A percentile compares a stretch with the other conserved stretches of the same genome.
phyloP scores from a whole-genome alignment of 2,113 vertebrate species.

The Kryptolebias marmoratus region DNA sequence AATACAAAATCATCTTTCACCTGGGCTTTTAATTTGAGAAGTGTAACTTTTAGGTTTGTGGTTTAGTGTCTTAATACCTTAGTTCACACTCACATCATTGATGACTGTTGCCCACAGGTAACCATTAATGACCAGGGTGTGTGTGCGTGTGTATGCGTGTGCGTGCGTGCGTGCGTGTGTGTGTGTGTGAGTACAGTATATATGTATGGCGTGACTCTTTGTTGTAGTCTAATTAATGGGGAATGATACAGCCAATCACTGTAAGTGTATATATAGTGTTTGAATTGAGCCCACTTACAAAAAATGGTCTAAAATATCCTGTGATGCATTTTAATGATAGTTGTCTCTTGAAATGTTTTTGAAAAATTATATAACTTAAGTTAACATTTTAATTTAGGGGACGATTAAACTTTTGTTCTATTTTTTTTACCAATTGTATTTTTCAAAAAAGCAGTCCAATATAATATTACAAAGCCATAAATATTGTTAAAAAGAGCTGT shows the following conservation, averaged over 20 bases:
- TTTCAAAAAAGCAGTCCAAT: not conserved
- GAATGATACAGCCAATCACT: conserved; percentile 83
- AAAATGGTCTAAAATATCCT: conserved; percentile 2
- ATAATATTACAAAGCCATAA: conserved; percentile 5
- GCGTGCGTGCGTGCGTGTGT: conserved; percentile 22
- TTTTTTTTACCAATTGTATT: not conserved
- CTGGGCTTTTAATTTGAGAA: conserved; percentile 72
- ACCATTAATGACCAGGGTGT: conserved; percentile 81
- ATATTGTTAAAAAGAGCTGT: conserved; percentile 53
- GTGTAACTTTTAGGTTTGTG: conserved; percentile 54
- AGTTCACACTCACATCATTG: conserved; percentile 79
- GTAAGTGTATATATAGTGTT: conserved; percentile 33
- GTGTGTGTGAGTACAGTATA: conserved; percentile 31
- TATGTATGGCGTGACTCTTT: conserved; percentile 58
- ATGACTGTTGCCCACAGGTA: conserved; percentile 82
- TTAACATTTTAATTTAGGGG: not conserved
- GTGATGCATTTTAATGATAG: not conserved
- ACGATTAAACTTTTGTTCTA: not conserved
- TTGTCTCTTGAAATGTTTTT: not conserved
- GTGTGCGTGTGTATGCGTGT: conserved; percentile 47
- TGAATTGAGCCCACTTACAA: not conserved
- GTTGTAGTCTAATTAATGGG: conserved; percentile 85
- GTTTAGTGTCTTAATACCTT: conserved; percentile 68
- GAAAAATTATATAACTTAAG: not conserved
- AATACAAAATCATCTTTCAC: conserved; percentile 63